A percentile compares a stretch with the other conserved stretches of the same genome.
phyloP scores from a whole-genome alignment of 1,140 invertebrate genomes.

The Apis florea region DNA sequence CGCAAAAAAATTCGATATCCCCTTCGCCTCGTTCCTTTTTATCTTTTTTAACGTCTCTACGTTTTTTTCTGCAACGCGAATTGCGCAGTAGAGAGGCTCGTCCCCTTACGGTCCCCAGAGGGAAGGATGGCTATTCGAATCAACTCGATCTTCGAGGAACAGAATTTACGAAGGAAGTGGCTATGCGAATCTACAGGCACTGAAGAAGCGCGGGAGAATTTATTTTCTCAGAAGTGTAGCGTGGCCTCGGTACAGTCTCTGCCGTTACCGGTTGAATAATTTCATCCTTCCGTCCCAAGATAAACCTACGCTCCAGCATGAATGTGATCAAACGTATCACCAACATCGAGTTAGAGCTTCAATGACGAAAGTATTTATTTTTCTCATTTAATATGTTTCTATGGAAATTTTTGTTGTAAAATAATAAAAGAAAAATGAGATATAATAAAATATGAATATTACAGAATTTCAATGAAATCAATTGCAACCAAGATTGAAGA shows the following conservation, averaged over 20 bases:
- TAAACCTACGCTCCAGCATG: neutral
- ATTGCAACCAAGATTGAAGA: slow-evolving; percentile 44
- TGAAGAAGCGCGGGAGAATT: slow-evolving; percentile 62
- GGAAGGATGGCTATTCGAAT: slow-evolving; percentile 38
- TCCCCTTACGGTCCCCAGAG: slow-evolving; percentile 38
- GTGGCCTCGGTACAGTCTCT: slow-evolving; percentile 40
- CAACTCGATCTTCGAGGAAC: slow-evolving; percentile 59
- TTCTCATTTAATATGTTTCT: neutral
- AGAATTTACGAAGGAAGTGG: slow-evolving; percentile 52
- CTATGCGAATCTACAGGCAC: slow-evolving; percentile 27
- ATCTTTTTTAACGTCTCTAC: slow-evolving; percentile 39
- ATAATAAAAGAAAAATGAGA: neutral
- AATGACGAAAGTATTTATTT: neutral
- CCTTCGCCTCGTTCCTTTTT: slow-evolving; percentile 51
- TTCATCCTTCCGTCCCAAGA: slow-evolving; percentile 40
- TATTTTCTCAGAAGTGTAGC: slow-evolving; percentile 63
- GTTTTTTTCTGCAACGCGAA: slow-evolving; percentile 45
- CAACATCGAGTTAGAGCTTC: neutral
- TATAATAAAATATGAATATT: neutral
- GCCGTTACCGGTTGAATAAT: slow-evolving; percentile 54
- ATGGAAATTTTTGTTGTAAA: slow-evolving; percentile 14
- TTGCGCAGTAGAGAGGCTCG: slow-evolving; percentile 40
- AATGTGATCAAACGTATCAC: slow-evolving; percentile 3
- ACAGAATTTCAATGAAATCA: slow-evolving; percentile 4
- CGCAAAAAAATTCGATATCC: slow-evolving; percentile 63